A percentile compares a stretch with the other conserved stretches of the same genome.
Evolutionary conservation across 2,113 vertebrate genomes (phyloP).

Genomic region (Eulemur rufifrons): DNA sequence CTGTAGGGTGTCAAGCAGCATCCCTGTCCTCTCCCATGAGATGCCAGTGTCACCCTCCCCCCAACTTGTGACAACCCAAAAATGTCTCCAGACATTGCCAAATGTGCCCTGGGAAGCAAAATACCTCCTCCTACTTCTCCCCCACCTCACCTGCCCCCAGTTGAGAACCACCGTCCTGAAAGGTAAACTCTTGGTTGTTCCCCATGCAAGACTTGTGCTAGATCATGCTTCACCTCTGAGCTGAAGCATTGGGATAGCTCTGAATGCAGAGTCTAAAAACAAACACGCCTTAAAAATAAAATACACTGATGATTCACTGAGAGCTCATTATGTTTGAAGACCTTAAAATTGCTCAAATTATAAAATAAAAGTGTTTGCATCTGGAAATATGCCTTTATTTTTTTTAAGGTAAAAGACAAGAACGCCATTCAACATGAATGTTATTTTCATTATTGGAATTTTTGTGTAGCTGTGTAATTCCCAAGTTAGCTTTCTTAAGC

Average conservation of each 20-base stretch:
- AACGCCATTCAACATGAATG: neutral
- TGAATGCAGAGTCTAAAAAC: neutral
- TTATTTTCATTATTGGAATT: neutral
- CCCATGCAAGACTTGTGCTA: neutral
- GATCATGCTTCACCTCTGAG: neutral
- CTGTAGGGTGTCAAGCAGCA: neutral
- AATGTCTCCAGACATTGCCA: neutral
- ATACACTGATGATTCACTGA: neutral
- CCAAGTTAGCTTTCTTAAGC: conserved; percentile 18
- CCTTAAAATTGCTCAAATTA: neutral
- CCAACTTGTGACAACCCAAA: neutral
- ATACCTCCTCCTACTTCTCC: neutral
- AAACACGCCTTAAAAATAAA: neutral
- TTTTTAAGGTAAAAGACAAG: neutral
- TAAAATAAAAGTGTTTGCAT: neutral
- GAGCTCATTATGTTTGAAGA: neutral
- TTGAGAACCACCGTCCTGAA: neutral
- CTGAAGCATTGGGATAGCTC: neutral
- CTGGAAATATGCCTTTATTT: conserved; percentile 4
- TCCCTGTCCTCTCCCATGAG: neutral
- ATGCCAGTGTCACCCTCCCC: neutral
- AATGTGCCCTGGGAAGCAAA: neutral
- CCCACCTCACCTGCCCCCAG: rapidly evolving
- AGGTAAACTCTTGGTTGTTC: neutral
- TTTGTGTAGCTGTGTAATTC: neutral